phyloP scores from a whole-genome alignment of 1,140 invertebrate species.

The Anthonomus grandis region DNA sequence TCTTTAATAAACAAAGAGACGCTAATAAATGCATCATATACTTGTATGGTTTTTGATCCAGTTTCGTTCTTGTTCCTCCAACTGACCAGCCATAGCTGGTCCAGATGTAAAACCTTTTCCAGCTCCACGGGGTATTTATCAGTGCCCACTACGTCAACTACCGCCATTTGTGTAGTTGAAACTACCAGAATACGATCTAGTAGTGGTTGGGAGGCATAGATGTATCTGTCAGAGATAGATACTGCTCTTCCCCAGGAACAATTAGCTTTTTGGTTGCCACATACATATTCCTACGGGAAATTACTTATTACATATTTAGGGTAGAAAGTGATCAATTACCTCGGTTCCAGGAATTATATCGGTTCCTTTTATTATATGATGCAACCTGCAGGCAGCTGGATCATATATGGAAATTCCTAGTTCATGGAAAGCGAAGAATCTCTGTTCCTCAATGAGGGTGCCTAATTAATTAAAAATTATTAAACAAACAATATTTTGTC shows the following conservation, averaged over 20 bases:
- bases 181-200: conserved; percentile 71
- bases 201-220: conserved; percentile 73
- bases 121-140: conserved; percentile 73
- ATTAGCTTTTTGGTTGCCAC: conserved; percentile 61
- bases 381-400: conserved; percentile 67
- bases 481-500: neutral
- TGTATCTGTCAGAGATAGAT: conserved; percentile 69
- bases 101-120: conserved; percentile 69
- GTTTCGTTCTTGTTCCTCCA: conserved; percentile 57
- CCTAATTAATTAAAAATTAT: conserved; percentile 45
- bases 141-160: conserved; percentile 70
- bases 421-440: conserved; percentile 76
- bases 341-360: conserved; percentile 73
- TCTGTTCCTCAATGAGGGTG: conserved; percentile 59
- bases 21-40: conserved; percentile 8
- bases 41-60: conserved; percentile 69
- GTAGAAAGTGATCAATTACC: conserved; percentile 48
- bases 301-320: neutral
- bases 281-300: conserved; percentile 62
- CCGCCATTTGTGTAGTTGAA: conserved; percentile 69
- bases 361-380: conserved; percentile 71
- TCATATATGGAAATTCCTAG: conserved; percentile 75
- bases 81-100: conserved; percentile 78
- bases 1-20: neutral
- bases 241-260: conserved; percentile 75